These are phyloP conservation scores for Bolborhynchus lineola DNA, from an alignment of 2,113 vertebrate species.

Conservation along the genomic window DNA sequence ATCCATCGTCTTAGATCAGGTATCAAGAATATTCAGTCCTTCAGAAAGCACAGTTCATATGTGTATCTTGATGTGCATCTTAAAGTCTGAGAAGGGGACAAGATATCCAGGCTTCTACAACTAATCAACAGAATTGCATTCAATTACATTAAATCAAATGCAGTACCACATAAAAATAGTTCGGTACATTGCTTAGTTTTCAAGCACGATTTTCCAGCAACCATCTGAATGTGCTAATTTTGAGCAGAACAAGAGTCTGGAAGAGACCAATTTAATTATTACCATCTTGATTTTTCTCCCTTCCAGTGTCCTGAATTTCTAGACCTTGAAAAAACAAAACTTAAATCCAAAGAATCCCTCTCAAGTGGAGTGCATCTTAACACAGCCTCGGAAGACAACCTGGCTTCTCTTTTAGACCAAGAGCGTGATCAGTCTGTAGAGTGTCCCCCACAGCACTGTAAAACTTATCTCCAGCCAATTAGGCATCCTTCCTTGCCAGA, in stretches of 20 bases:
- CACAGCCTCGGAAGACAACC: conserved; percentile 82
- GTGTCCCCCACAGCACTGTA: conserved; percentile 72
- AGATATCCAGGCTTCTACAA: background rate
- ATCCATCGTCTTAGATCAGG: background rate
- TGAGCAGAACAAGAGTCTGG: background rate
- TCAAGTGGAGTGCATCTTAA: conserved; percentile 79
- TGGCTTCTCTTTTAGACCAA: conserved; percentile 81
- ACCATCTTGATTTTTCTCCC: conserved; percentile 32
- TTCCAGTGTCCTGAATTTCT: conserved; percentile 82
- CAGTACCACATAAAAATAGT: background rate
- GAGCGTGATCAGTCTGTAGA: conserved; percentile 70
- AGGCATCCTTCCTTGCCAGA: conserved; percentile 84
- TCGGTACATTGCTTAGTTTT: background rate
- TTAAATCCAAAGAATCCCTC: conserved; percentile 90
- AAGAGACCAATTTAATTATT: background rate
- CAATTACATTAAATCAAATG: background rate
- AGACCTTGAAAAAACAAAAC: conserved; percentile 81
- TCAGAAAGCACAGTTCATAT: background rate
- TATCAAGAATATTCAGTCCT: background rate
- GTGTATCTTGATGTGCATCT: background rate
- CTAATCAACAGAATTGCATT: background rate
- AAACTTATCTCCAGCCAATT: conserved; percentile 80
- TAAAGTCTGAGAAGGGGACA: background rate
- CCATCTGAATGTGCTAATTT: background rate
- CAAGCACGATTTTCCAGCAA: background rate